These are phyloP conservation scores for Prunella fulvescens DNA, from an alignment of 2,113 vertebrate genomes.

Conservation along the genomic window DNA sequence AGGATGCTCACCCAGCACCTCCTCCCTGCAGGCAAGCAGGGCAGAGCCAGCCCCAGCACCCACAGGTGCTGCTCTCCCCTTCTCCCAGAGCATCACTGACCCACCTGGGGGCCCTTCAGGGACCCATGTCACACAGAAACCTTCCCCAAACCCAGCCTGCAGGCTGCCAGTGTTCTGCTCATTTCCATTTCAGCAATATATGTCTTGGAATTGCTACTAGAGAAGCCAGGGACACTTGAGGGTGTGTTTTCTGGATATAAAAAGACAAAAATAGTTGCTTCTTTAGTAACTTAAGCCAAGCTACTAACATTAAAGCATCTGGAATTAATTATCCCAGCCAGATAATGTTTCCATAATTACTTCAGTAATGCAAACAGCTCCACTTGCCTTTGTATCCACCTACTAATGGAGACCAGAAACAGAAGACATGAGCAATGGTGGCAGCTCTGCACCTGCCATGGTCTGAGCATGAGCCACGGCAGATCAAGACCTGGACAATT, in stretches of 20 bases:
- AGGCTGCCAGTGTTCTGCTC: neutral
- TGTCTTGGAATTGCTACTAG: neutral
- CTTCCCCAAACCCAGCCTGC: neutral
- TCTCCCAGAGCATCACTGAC: neutral
- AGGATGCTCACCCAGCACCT: neutral
- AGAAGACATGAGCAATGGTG: neutral
- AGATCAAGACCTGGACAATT: neutral
- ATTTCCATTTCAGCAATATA: neutral
- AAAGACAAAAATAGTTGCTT: neutral
- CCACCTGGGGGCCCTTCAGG: neutral
- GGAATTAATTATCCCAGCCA: conserved; percentile 40
- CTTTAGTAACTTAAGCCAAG: neutral
- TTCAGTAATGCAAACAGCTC: conserved; percentile 18
- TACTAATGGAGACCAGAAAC: neutral
- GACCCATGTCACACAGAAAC: neutral
- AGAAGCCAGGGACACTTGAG: neutral
- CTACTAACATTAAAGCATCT: conserved; percentile 30
- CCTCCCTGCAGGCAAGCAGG: neutral
- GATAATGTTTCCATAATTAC: conserved; percentile 34
- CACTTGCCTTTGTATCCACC: neutral
- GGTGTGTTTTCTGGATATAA: neutral
- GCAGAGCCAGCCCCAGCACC: neutral
- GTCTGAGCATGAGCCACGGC: neutral
- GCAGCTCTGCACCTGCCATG: neutral
- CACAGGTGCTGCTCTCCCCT: neutral